These are phyloP conservation scores for Turritopsis rubra DNA, from an alignment of 30 jellyfish, hydroid and myxozoan species.

Conservation along the genomic window DNA sequence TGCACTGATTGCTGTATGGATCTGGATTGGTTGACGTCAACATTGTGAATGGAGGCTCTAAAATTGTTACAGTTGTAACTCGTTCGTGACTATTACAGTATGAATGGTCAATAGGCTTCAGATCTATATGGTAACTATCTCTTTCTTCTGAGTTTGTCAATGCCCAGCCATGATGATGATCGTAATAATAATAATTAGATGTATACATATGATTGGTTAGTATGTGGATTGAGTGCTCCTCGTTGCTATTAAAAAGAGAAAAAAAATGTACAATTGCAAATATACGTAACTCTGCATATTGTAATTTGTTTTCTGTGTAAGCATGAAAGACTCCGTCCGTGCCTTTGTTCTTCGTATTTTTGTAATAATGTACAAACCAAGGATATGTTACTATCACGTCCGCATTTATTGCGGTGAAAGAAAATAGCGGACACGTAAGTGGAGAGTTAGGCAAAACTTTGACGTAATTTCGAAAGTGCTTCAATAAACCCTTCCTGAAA, in stretches of 20 bases:
- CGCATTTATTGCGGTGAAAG: too few relatives aligned
- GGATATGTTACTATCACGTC: too few relatives aligned
- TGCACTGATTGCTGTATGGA: background rate
- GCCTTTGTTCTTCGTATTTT: too few relatives aligned
- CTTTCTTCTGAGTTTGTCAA: background rate
- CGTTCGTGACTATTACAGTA: background rate
- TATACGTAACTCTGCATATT: too few relatives aligned
- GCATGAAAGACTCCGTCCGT: too few relatives aligned
- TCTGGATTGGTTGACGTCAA: background rate
- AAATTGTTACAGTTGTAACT: background rate
- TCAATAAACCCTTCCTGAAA: too few relatives aligned
- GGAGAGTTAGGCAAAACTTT: too few relatives aligned
- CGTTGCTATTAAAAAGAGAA: background rate
- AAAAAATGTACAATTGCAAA: background rate
- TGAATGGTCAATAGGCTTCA: background rate
- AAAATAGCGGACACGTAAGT: too few relatives aligned
- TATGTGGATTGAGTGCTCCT: background rate
- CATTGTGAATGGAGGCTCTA: constrained; percentile 3
- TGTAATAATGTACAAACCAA: too few relatives aligned
- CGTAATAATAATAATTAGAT: background rate
- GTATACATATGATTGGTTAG: background rate
- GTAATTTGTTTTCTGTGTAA: too few relatives aligned
- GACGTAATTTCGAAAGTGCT: too few relatives aligned
- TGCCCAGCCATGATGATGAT: background rate
- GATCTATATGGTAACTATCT: background rate